Conservation (phyloP, 2,113 vertebrate species). For the Mugil cephalus region DNA sequence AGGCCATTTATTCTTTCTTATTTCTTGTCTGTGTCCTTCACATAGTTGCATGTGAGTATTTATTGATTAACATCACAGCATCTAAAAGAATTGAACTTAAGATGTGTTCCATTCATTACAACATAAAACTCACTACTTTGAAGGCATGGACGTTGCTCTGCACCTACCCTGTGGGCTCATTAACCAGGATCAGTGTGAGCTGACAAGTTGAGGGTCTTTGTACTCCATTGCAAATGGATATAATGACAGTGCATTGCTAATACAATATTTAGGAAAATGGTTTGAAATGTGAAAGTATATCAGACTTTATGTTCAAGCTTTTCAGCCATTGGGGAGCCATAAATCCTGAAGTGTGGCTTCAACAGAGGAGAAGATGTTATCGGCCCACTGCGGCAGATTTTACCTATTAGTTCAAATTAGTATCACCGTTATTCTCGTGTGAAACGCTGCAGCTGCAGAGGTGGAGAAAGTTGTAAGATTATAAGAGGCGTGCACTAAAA, state of each 20-base stretch:
- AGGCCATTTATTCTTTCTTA: conserved; percentile 11
- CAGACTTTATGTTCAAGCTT: neutral
- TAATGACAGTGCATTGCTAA: conserved; percentile 3
- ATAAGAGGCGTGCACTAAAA: conserved; percentile 4
- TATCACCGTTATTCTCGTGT: conserved; percentile 9
- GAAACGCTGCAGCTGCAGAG: neutral
- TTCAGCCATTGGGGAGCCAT: conserved; percentile 2
- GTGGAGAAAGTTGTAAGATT: neutral
- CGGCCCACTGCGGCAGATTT: neutral
- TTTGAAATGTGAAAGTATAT: neutral
- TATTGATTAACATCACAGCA: neutral
- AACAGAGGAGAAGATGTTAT: neutral
- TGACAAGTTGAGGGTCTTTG: neutral
- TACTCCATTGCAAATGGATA: neutral
- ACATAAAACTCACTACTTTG: neutral
- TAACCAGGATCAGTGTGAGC: neutral
- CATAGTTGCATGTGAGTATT: conserved; percentile 7
- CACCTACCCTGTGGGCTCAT: neutral
- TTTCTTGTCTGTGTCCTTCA: conserved; percentile 1
- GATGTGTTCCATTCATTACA: neutral
- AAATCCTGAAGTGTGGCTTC: neutral
- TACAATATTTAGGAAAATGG: neutral
- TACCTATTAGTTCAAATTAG: conserved; percentile 27
- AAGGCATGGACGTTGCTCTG: too few species aligned
- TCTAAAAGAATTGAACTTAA: neutral